Evolutionary conservation across 2,113 vertebrate species (phyloP).

Genomic region (Cyanistes caeruleus): DNA sequence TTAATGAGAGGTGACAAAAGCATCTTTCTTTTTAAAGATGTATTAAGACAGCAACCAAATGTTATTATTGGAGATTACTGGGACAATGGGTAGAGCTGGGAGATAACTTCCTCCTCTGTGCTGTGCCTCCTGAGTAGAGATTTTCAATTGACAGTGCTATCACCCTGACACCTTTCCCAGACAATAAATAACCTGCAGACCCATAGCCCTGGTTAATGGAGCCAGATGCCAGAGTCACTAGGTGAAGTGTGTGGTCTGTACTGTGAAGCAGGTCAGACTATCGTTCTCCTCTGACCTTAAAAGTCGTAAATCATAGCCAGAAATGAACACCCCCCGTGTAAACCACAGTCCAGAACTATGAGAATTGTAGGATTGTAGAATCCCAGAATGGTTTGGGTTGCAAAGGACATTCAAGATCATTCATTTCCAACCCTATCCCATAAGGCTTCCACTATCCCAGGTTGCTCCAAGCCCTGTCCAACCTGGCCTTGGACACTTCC

Average conservation of each 20-base stretch:
- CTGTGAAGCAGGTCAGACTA: not conserved
- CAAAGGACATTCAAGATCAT: not conserved
- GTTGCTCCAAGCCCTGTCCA: not conserved
- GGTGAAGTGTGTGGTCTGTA: not conserved
- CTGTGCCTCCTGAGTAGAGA: not conserved
- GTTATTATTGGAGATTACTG: not conserved
- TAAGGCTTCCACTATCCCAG: not conserved
- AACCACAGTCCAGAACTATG: not conserved
- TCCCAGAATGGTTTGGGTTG: not conserved
- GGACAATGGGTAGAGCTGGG: not conserved
- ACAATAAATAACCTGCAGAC: not conserved
- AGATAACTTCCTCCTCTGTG: not conserved
- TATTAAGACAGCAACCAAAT: not conserved
- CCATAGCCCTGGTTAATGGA: not conserved
- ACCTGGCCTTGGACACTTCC: not conserved
- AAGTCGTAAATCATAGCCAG: not conserved
- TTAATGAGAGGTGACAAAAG: not conserved
- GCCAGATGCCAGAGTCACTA: not conserved
- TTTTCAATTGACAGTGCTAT: not conserved
- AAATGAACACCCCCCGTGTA: not conserved
- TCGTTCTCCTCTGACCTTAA: not conserved
- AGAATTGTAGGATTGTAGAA: not conserved
- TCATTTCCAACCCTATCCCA: accelerated
- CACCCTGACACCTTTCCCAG: not conserved
- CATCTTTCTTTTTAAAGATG: not conserved